Percentiles rank a stretch among this genome's conserved stretches.
Conservation (phyloP, 2,888 invertebrate species). For the Theretra japonica region DNA sequence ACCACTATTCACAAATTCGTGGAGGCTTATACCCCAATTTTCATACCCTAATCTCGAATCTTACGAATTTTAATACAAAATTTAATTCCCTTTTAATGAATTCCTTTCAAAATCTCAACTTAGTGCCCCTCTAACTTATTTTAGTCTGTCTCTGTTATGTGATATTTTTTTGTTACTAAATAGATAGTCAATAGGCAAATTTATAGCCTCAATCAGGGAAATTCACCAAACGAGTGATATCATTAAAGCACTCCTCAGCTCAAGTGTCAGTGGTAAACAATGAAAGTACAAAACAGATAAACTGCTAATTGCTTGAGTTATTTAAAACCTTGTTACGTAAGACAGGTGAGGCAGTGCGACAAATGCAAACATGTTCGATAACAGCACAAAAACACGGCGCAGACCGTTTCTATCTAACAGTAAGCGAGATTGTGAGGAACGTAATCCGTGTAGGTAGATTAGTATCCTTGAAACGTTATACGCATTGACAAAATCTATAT, state of each 20-base stretch:
- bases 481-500: not conserved
- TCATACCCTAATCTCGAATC: no score
- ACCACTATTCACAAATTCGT: no score
- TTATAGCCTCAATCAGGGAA: not conserved
- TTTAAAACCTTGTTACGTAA: constrained; percentile 10
- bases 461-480: constrained; percentile 6
- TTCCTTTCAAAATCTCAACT: no score
- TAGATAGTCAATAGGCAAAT: no score
- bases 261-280: not conserved
- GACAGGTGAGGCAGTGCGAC: not conserved
- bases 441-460: constrained; percentile 4
- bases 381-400: not conserved
- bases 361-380: constrained; percentile 4
- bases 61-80: no score
- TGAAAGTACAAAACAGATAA: not conserved
- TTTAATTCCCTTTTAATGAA: no score
- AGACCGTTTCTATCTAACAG: not conserved
- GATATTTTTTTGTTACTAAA: no score
- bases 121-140: no score
- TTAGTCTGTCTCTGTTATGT: no score
- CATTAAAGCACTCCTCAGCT: not conserved
- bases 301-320: not conserved
- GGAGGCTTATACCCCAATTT: no score
- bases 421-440: not conserved
- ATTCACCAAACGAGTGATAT: not conserved